These are phyloP conservation scores for Lysiphlebus fabarum DNA, from an alignment of 1,140 invertebrate genomes.

Conservation along the genomic window DNA sequence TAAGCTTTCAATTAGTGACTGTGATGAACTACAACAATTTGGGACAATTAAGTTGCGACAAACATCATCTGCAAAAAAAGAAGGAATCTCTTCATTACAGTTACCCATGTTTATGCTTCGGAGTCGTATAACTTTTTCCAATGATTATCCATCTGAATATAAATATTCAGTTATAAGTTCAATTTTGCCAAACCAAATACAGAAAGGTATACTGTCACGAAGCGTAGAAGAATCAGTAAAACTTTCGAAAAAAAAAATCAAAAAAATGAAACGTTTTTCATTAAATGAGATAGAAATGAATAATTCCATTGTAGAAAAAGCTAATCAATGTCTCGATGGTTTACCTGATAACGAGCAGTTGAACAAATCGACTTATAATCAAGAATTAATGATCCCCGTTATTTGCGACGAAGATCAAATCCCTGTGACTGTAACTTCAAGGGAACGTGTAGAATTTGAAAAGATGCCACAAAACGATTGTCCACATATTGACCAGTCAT, in stretches of 20 bases:
- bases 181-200: slow-evolving; percentile 57
- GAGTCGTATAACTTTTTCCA: slow-evolving; percentile 61
- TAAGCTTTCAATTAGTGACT: slow-evolving; percentile 49
- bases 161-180: slow-evolving; percentile 53
- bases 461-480: too few relatives aligned
- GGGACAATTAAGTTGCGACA: slow-evolving; percentile 65
- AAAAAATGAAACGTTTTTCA: slow-evolving; percentile 50
- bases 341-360: too few relatives aligned
- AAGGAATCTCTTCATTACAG: slow-evolving; percentile 50
- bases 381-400: too few relatives aligned
- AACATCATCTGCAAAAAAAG: slow-evolving; percentile 52
- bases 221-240: slow-evolving; percentile 67
- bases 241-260: slow-evolving; percentile 60
- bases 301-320: slow-evolving; percentile 28
- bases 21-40: slow-evolving; percentile 56
- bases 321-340: too few relatives aligned
- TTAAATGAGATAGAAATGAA: slow-evolving; percentile 53
- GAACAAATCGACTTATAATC: too few relatives aligned
- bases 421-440: too few relatives aligned
- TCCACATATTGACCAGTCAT: too few relatives aligned
- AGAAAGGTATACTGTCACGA: slow-evolving; percentile 66
- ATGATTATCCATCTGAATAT: slow-evolving; percentile 61
- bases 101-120: slow-evolving; percentile 65
- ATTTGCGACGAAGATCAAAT: too few relatives aligned
- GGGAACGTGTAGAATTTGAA: too few relatives aligned